Conservation (phyloP, 2,888 invertebrate species). For the Rhodophaea formosa region DNA sequence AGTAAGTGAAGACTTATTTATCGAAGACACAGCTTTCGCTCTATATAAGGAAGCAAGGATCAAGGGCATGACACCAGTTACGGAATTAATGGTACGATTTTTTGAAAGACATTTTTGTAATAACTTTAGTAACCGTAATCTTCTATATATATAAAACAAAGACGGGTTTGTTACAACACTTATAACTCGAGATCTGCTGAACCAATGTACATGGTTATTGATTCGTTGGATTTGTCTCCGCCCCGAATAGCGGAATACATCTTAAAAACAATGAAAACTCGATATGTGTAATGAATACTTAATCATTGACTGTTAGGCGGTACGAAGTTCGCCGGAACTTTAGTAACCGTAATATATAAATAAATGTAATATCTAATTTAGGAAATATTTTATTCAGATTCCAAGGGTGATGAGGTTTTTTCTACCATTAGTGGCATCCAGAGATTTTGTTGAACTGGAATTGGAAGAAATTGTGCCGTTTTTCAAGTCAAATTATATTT, state of each 20-base stretch:
- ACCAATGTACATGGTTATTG: too few species aligned
- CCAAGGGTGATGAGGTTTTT: constrained; percentile 89
- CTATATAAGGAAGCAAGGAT: constrained; percentile 83
- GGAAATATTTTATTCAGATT: constrained; percentile 50
- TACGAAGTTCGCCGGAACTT: too few species aligned
- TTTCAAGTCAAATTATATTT: constrained; percentile 86
- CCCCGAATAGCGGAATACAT: too few species aligned
- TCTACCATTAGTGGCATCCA: constrained; percentile 87
- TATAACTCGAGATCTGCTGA: too few species aligned
- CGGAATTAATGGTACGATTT: constrained; percentile 82
- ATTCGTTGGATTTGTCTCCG: too few species aligned
- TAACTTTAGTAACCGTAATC: too few species aligned
- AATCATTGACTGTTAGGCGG: too few species aligned
- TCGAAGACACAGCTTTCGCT: constrained; percentile 87
- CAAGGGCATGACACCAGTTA: constrained; percentile 80
- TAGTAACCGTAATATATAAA: too few species aligned
- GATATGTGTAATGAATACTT: too few species aligned
- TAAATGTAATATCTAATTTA: neutral
- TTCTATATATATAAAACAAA: too few species aligned
- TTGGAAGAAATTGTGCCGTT: constrained; percentile 85
- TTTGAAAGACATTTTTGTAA: neutral
- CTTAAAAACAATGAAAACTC: too few species aligned
- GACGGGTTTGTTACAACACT: too few species aligned
- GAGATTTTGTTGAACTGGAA: constrained; percentile 85
- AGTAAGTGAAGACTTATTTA: constrained; percentile 84